Conservation (phyloP, 2,888 invertebrate species). For the Anagyrus pseudococci region DNA sequence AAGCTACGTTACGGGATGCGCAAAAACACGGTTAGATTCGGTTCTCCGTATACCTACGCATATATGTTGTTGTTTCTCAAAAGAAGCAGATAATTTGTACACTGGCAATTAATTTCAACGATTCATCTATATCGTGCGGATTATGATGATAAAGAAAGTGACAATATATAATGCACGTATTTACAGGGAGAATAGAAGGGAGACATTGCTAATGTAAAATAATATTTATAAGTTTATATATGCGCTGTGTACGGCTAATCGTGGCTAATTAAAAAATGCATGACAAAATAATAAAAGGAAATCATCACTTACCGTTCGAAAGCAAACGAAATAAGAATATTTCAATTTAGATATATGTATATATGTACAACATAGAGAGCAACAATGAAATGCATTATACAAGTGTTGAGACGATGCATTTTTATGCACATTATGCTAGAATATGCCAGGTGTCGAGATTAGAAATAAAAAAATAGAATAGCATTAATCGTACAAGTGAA, state of each 20-base stretch:
- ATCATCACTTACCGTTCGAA: conserved; percentile 35
- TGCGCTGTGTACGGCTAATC: conserved; percentile 5
- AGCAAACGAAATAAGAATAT: conserved; percentile 27
- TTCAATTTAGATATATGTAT: conserved; percentile 3
- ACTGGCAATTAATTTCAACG: too few species aligned
- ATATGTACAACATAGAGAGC: too few species aligned
- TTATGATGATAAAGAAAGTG: background rate
- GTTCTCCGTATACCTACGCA: conserved; percentile 9
- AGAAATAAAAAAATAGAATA: conserved; percentile 2
- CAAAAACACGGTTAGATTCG: conserved; percentile 18
- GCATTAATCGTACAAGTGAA: too few species aligned
- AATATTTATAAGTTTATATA: background rate
- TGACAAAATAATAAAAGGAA: conserved; percentile 27
- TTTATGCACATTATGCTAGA: conserved; percentile 14
- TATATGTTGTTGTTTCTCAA: background rate
- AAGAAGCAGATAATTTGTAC: too few species aligned
- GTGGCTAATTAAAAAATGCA: background rate
- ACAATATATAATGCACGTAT: background rate
- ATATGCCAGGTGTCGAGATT: background rate
- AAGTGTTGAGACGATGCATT: conserved; percentile 9
- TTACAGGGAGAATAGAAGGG: background rate
- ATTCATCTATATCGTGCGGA: background rate
- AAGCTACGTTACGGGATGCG: conserved; percentile 29
- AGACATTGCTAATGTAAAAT: background rate
- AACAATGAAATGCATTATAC: conserved; percentile 24